Conservation (phyloP, 2,113 vertebrate genomes). For the Taxidea taxus region DNA sequence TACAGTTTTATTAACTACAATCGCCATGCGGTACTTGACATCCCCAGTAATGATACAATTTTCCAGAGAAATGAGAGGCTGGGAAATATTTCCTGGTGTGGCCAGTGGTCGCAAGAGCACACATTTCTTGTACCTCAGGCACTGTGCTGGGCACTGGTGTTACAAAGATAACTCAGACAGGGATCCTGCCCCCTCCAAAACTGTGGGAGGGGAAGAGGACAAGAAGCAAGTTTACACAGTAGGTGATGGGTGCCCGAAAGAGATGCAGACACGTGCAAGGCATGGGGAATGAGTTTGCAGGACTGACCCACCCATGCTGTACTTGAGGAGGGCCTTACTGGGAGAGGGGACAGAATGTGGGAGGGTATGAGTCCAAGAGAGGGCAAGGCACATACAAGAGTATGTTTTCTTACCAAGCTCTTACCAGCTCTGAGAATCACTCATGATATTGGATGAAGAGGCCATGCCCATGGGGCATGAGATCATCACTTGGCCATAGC, state of each 20-base stretch:
- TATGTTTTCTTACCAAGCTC: rapidly evolving
- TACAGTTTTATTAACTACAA: background rate
- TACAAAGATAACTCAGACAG: background rate
- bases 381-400: rapidly evolving
- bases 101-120: background rate
- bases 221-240: background rate
- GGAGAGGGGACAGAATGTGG: too few species aligned
- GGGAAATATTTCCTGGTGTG: background rate
- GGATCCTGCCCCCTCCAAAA: background rate
- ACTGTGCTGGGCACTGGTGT: background rate
- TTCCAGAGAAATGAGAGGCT: background rate
- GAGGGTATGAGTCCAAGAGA: background rate
- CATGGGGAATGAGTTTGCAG: background rate
- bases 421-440: background rate
- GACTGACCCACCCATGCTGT: background rate
- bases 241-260: background rate
- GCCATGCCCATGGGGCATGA: rapidly evolving
- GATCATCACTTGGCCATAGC: background rate
- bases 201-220: background rate
- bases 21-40: background rate
- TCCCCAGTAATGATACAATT: background rate
- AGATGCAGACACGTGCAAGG: background rate
- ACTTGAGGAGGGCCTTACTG: background rate
- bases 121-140: background rate
- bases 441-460: too few species aligned